These are phyloP conservation scores for Drosophila subsilvestris DNA, from an alignment of 2,888 invertebrate species.

Conservation along the genomic window DNA sequence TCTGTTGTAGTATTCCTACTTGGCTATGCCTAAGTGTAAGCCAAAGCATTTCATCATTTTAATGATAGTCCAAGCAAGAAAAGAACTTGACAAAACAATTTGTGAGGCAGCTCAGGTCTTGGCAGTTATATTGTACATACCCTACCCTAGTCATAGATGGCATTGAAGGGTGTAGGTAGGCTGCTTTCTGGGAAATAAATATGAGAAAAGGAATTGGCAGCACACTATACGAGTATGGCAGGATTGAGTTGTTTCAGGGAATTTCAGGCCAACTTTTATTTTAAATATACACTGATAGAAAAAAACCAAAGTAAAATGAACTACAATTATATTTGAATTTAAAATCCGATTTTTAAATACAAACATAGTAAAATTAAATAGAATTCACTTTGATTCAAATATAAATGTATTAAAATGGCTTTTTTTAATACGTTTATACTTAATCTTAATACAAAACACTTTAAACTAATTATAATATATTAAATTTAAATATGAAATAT, in stretches of 20 bases:
- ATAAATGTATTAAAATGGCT: too few relatives aligned
- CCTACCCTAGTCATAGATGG: conserved; percentile 24
- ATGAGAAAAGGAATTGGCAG: conserved; percentile 27
- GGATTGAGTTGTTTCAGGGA: conserved; percentile 36
- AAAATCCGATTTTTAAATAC: too few relatives aligned
- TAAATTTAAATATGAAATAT: too few relatives aligned
- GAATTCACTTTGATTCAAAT: too few relatives aligned
- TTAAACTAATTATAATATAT: too few relatives aligned
- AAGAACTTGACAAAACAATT: conserved; percentile 62
- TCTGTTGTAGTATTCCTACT: conserved; percentile 48
- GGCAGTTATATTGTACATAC: conserved; percentile 4
- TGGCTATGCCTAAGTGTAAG: conserved; percentile 82
- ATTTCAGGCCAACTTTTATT: neutral
- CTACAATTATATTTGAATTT: too few relatives aligned
- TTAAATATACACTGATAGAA: too few relatives aligned
- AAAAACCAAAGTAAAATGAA: too few relatives aligned
- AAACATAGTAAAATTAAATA: too few relatives aligned
- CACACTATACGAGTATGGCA: conserved; percentile 2
- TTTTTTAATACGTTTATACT: too few relatives aligned
- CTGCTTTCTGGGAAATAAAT: conserved; percentile 36
- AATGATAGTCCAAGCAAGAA: conserved; percentile 61
- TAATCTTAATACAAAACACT: too few relatives aligned
- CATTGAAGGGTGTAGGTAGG: conserved; percentile 23
- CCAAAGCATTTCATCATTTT: conserved; percentile 82
- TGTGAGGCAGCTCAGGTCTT: conserved; percentile 66